These are phyloP conservation scores for Idaea straminata DNA, from an alignment of 2,888 invertebrate species.

Conservation along the genomic window DNA sequence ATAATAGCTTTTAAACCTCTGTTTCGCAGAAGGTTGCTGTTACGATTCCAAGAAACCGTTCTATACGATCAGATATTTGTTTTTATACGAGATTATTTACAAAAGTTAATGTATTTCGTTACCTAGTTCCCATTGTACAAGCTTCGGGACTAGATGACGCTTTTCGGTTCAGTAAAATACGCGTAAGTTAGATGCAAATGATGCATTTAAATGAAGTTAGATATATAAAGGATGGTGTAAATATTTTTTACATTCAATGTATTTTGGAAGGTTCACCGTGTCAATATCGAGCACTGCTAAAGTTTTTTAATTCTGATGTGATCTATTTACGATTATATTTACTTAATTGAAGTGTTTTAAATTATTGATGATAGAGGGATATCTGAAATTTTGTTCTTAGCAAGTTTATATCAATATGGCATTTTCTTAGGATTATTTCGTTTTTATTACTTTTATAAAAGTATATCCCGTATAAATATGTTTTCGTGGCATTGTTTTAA, in stretches of 20 bases:
- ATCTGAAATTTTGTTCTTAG: not conserved
- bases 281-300: slow-evolving; percentile 61
- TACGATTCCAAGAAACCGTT: not conserved
- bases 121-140: too few relatives aligned
- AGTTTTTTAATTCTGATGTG: slow-evolving; percentile 62
- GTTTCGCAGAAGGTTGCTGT: not conserved
- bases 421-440: too few relatives aligned
- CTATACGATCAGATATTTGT: not conserved
- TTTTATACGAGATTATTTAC: not conserved
- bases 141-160: too few relatives aligned
- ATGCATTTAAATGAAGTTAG: slow-evolving; percentile 18
- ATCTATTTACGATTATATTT: slow-evolving; percentile 55
- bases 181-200: slow-evolving; percentile 8
- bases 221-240: slow-evolving; percentile 49
- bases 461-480: too few relatives aligned
- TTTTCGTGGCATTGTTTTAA: too few relatives aligned
- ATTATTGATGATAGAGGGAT: not conserved
- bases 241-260: slow-evolving; percentile 72
- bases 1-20: not conserved
- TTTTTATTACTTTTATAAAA: too few relatives aligned
- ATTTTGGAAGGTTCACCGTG: slow-evolving; percentile 64
- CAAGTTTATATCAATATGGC: too few relatives aligned
- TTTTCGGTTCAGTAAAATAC: too few relatives aligned
- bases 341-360: slow-evolving; percentile 20
- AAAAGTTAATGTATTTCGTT: too few relatives aligned